Evolutionary conservation across 2,888 invertebrate species (phyloP), one percentile per base, ranked within the genome.

Genomic region (Machimus atricapillus): DNA sequence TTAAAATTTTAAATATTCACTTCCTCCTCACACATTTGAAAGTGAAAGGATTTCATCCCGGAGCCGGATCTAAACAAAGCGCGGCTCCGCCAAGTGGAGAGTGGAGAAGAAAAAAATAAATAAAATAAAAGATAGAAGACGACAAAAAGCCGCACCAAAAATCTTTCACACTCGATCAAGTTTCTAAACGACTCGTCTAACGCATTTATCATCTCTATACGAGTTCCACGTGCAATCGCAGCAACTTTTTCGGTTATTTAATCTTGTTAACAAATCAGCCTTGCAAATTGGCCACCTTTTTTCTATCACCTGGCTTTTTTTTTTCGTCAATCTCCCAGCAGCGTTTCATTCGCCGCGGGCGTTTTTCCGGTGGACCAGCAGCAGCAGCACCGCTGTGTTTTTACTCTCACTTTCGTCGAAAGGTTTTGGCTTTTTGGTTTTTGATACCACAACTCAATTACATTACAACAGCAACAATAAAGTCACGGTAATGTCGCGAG

Each of bases 211-310:
- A 66, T 27, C 14, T 66, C 66, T 12, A 66, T 66, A 66, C 66
- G 12, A 66, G 66, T 23, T 66, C 82, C 82, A 82, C 82, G 82
- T 58, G 82, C 82, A 66, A 66, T 66, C 66, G 66, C 12, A 66
- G 66, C 66, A 66, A 66, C 66, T 66, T 82, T 82, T 82, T 82
- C 82, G 82, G 82, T 82, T 82, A 58, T 58, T 82, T 66, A 82
- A 82, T 82, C 82, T 82, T 37, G 82, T 82, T 82, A 82, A 82
- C 82, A 82, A 82, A 82, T 82, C 82, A 82, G 34, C 58, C 82
- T 58, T 82, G 82, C 82, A 82, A 82, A 82, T 82, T 82, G 31
- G 58, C 58, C 34, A 66, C 58, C 58, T 82, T 66, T 66, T 81
- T 82, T 82, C 82, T 82, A 82, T 82, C 82, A 82, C 82, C 82